Base-by-base conservation (phyloP, 1,140 invertebrate genomes). In the Conus betulinus region DNA sequence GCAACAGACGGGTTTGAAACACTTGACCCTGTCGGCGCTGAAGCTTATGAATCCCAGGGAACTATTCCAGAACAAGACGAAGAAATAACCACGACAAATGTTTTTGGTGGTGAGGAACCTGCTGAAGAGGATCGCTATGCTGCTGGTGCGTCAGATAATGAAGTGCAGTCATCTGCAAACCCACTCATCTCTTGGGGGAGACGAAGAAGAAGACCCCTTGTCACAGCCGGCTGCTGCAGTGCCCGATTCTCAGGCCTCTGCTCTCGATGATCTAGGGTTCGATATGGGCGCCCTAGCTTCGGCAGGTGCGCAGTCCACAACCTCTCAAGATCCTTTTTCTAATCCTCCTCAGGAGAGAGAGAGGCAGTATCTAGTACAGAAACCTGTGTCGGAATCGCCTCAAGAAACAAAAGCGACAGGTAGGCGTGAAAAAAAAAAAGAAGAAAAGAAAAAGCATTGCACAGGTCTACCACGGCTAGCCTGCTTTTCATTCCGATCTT, bases 61-160 rank as follows among this genome's bases (percentile, higher is more conserved):
- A 78, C 81, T 20, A 86, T 86, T 53, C 87, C 85, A 20, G 90
- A 91, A 60, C 92, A 93, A 88, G 91, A 93, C 86, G 91, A 89
- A 82, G 91, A 91, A 88, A 87, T 93, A 52, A 87, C 92, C 52
- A 90, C 91, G 3, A 91, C 91, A 52, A 87, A 86, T 88, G 89
- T 88, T 81, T 89, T 91, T 90, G 85, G 89, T 20, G 91, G 90
- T 91, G 91, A 92, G 89, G 90, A 91, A 86, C 78, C 88, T 81
- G 92, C 91, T 39, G 92, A 93, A 84, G 91, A 90, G 74, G 91
- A 93, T 89, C 91, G 89, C 82, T 93, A 93, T 90, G 90, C 88
- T 88, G 85, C 90, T 88, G 91, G 89, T 91, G 85, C 90, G 87
- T 92, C 90, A 90, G 90, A 91, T 60, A 89, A 76, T 90, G 89